Base-by-base conservation (phyloP, 92 coral and sea anemone genomes). In the Zoanthus sansibaricus region DNA sequence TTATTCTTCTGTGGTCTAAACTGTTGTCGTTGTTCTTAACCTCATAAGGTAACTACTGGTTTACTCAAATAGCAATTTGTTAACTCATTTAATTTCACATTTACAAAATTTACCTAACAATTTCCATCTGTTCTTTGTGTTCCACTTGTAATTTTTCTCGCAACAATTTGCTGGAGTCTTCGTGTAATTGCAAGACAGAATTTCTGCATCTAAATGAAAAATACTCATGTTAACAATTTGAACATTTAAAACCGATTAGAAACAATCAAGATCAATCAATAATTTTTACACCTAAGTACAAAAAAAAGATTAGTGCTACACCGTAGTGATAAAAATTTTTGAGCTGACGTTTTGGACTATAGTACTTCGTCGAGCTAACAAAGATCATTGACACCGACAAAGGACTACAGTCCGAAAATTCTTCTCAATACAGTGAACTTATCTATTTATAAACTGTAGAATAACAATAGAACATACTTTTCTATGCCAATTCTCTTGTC, bases 141-240 rank as follows among this genome's bases (percentile, higher is more conserved):
- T 95, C 96, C 49, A 90, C 74, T n/a, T 89, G 89, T 66, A 97
- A 72, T 75, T 97, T 94, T 21, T 87, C 88, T 83, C 94, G 88
- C 51, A 95, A 71, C 72, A 83, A 83, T 49, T 87, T 84, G 61
- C 91, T 92, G 77, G 98, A 92, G 69, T 97, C 96, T 42, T 95
- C 98, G 56, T 97, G 99, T 18, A 97, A 93, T 88, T 97, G 94
- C 9, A 97, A 91, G 72, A 98, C 94, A n/a, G 99, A 95, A 55
- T 94, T 91, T 64, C 99, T 92, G 86, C 98, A 97, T 75, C 99
- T 97, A 37, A 30, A 20, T 47, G 78, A 67, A 30, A 59, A 2
- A 42, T 64, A 17, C 6, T 11, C 7, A 1, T 54, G 32, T 51
- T 46, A 46, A 37, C 4, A 37, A 0, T 37, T 37, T 37, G 42